Base-by-base conservation (phyloP, 2,888 invertebrate genomes). In the Spilosoma lubricipeda region DNA sequence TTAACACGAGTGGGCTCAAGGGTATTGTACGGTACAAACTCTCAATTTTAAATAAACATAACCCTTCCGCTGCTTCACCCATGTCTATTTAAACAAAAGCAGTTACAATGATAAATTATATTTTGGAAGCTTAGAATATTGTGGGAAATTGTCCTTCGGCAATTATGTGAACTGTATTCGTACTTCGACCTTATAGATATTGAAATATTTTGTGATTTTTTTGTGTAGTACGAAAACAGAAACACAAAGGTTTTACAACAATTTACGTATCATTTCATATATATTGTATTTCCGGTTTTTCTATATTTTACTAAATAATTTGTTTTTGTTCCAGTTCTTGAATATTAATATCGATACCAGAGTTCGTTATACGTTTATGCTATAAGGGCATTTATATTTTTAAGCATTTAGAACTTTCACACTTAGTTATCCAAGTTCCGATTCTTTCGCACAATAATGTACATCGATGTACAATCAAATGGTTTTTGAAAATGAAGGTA, bases 11-110 rank as follows among this genome's bases (percentile, higher is more conserved):
- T 59, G 15, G 27, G 27, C 59, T 27, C 59, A 27, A 27, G 59
- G 27, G 59, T 59, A 59, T 9, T 27, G 59, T 59, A 59, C 15
- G 59, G 27, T 15, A 59, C 59, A 59, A 27, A 13, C 59, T 59
- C 27, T 59, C 59, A 59, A 59, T 59, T 59, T 59, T 59, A 59
- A 59, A 27, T 59, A 59, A 59, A 59, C 59, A 59, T 59, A 59
- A 59, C 59, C 59, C 59, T 27, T 27, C 27, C 59, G 15, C 59
- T 27, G 59, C 27, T 59, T 59, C 59, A 59, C 59, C 59, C 59
- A 59, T 59, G 59, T 59, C 59, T 59, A 27, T 59, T 59, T 59
- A 59, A 59, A 59, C 59, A 59, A 59, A 59, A 27, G 59, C 59
- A 59, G 59, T 27, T 59, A 59, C 59, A 59, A 59, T 59, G 59